Evolutionary conservation across 2,113 vertebrate species (phyloP).

Genomic region (Macheiramphus alcinus): DNA sequence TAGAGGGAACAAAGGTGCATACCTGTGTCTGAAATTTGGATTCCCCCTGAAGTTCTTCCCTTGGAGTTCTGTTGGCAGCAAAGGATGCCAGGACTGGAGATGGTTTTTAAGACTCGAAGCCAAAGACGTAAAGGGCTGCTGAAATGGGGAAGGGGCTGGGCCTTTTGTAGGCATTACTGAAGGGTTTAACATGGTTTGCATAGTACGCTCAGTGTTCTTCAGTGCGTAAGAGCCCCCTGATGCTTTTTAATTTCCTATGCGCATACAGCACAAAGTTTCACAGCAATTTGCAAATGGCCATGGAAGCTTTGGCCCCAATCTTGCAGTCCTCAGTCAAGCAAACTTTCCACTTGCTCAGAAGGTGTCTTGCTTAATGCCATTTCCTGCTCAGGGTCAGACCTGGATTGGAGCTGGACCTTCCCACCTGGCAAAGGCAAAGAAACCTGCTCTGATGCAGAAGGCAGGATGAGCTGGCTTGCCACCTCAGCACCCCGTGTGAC

Average conservation of each 20-base stretch:
- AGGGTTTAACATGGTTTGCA: background rate
- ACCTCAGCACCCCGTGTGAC: fast-evolving
- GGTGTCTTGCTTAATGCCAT: background rate
- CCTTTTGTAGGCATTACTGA: background rate
- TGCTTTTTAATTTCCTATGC: background rate
- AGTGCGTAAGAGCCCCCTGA: background rate
- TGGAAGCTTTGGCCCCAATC: background rate
- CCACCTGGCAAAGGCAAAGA: background rate
- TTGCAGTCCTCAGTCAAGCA: background rate
- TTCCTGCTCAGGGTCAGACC: background rate
- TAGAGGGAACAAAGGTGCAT: background rate
- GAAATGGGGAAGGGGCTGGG: background rate
- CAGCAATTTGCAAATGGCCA: background rate
- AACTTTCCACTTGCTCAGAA: background rate
- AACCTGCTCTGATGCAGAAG: background rate
- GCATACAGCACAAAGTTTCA: background rate
- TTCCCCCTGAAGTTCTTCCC: background rate
- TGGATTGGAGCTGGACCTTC: background rate
- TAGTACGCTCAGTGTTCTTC: background rate
- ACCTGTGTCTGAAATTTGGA: background rate
- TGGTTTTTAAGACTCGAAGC: background rate
- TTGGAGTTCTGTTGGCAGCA: background rate
- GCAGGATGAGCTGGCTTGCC: background rate
- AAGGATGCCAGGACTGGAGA: background rate
- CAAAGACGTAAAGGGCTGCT: background rate